Evolutionary conservation across 2,888 invertebrate species (phyloP).

Genomic region (Lasioglossum oenotherae): DNA sequence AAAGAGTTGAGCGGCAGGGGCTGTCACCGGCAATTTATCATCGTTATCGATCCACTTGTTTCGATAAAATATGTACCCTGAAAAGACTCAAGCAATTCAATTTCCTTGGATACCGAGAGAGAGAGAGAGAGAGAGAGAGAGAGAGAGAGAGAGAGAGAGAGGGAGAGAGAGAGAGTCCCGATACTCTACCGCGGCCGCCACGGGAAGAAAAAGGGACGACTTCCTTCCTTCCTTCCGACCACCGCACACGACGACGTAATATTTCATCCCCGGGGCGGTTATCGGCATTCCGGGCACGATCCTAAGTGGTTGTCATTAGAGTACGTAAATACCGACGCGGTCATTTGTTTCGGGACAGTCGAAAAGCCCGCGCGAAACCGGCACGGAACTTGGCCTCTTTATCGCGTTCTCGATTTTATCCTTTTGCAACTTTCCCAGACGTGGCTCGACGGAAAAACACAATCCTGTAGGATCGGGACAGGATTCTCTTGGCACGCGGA

Average conservation of each 20-base stretch:
- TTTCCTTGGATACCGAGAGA: conserved; percentile 20
- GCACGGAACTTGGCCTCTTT: background rate
- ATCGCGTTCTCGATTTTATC: no score
- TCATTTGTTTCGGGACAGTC: conserved; percentile 41
- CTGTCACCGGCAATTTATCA: conserved; percentile 26
- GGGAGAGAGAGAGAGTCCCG: background rate
- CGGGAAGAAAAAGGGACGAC: conserved; percentile 36
- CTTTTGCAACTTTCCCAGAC: no score
- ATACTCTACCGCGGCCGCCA: background rate
- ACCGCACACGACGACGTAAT: conserved; percentile 39
- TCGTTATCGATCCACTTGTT: conserved; percentile 50
- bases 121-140: background rate
- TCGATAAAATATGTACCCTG: conserved; percentile 49
- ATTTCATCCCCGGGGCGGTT: conserved; percentile 54
- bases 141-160: background rate
- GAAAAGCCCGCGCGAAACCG: background rate
- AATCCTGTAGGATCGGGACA: conserved; percentile 2
- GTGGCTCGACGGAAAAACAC: conserved; percentile 3
- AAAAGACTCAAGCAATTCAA: conserved; percentile 43
- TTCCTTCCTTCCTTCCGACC: conserved; percentile 41
- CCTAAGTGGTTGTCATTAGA: conserved; percentile 63
- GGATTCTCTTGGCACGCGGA: background rate
- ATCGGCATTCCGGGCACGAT: conserved; percentile 58
- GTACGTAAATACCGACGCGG: conserved; percentile 60
- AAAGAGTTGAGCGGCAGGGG: conserved; percentile 2